Base-by-base conservation (phyloP, 2,113 vertebrate species). In the Hucho hucho region DNA sequence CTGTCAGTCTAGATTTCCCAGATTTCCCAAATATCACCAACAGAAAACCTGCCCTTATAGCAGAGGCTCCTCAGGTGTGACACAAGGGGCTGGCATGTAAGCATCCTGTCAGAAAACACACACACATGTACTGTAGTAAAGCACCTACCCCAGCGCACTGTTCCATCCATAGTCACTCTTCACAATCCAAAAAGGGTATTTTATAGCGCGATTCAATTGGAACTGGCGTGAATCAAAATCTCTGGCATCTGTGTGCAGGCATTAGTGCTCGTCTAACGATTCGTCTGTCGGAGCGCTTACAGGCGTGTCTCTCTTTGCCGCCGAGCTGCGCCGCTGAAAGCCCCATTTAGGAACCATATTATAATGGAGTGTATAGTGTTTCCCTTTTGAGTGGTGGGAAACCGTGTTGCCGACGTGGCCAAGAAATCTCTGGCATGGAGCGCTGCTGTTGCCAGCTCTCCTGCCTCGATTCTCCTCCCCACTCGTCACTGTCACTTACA, bases 351-450 rank as follows among this genome's bases (percentile, higher is more conserved):
- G n/a, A 7, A 22, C 0, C 58, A 22, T 22, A 22, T 53, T 56
- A 43, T 56, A 56, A 70, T 70, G 24, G 69, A 18, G 14, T 70
- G 69, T 26, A 53, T 53, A 70, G 47, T 14, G 66, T 20, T 47
- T 26, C 46, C 12, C 47, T 18, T 49, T 18, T 28, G 69, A 70
- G 47, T 16, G 69, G 46, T 28, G 22, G 53, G 18, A 11, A 18
- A 61, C 9, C 5, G 16, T 43, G 25, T 16, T 22, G 32, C 7
- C 63, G 37, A 58, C 22, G 25, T 63, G 68, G 46, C 37, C 75
- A 76, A 76, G 59, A 69, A 76, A 49, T 47, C 47, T 26, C 49
- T 58, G 53, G 29, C 67, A 9, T 5, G 66, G 47, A 61, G 65
- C 37, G 58, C 1, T 61, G 2, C n/a, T 22, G 18, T n/a, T 6